A percentile compares a stretch with the other conserved stretches of the same genome.
These are phyloP conservation scores for Pangasius sanitwongsei DNA, from an alignment of 2,797 vertebrate genomes.

Conservation along the genomic window DNA sequence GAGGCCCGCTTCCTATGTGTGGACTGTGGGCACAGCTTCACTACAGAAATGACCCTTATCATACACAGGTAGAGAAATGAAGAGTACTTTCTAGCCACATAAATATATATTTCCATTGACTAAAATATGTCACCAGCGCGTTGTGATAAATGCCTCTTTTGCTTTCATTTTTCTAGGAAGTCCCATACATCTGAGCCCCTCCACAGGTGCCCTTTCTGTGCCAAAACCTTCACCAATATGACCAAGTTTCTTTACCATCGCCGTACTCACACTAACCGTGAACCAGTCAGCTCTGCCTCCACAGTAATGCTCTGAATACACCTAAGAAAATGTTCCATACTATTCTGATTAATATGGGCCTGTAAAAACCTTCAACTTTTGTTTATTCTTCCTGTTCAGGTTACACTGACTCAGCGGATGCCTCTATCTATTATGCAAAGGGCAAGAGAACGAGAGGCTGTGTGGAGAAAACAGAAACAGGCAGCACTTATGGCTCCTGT, in stretches of 20 bases:
- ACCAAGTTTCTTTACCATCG: slow-evolving; percentile 94
- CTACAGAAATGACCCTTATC: slow-evolving; percentile 89
- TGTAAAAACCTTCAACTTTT: background rate
- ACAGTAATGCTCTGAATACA: slow-evolving; percentile 62
- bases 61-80: slow-evolving; percentile 78
- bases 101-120: background rate
- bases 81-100: background rate
- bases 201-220: slow-evolving; percentile 87
- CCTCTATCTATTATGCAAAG: slow-evolving; percentile 75
- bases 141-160: background rate
- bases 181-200: slow-evolving; percentile 85
- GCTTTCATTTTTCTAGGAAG: slow-evolving; percentile 70
- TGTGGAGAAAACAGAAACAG: slow-evolving; percentile 39
- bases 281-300: slow-evolving; percentile 46
- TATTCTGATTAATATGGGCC: background rate
- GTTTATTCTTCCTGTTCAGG: slow-evolving; percentile 55
- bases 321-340: background rate
- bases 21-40: slow-evolving; percentile 88
- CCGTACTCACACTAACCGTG: slow-evolving; percentile 74
- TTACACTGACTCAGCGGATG: slow-evolving; percentile 57
- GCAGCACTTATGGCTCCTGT: slow-evolving; percentile 56
- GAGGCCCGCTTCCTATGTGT: slow-evolving; percentile 88
- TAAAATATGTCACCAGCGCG: background rate
- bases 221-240: slow-evolving; percentile 93
- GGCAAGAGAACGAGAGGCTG: slow-evolving; percentile 68